Conservation (phyloP, 1,140 invertebrate species). For the Sarcophaga peregrina region DNA sequence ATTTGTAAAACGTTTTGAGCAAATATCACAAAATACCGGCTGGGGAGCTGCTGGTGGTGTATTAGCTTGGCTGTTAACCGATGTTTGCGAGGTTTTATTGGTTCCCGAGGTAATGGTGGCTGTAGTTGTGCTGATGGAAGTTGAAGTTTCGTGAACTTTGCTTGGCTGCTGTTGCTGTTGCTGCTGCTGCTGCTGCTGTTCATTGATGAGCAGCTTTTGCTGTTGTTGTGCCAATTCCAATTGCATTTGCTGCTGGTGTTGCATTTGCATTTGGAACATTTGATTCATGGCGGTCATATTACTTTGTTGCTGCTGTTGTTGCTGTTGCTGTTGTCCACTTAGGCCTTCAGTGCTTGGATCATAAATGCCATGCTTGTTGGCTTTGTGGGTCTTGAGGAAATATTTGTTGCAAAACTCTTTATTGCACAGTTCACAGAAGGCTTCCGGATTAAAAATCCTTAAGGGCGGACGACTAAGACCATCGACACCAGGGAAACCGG, state of each 20-base stretch:
- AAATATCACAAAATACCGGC: slow-evolving; percentile 68
- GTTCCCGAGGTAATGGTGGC: slow-evolving; percentile 37
- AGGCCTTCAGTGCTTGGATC: slow-evolving; percentile 66
- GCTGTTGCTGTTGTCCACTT: neutral
- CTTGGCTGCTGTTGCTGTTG: neutral
- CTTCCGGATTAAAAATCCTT: slow-evolving; percentile 93
- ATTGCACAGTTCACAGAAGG: slow-evolving; percentile 96
- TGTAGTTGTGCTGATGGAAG: slow-evolving; percentile 41
- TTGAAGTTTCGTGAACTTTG: slow-evolving; percentile 41
- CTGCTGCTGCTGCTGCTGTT: slow-evolving; percentile 34
- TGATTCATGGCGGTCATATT: slow-evolving; percentile 53
- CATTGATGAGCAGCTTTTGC: slow-evolving; percentile 32
- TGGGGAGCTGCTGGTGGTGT: slow-evolving; percentile 53
- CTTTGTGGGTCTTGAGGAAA: slow-evolving; percentile 97
- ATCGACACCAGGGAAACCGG: slow-evolving; percentile 63
- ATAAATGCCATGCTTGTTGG: slow-evolving; percentile 93
- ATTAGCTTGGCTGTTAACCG: slow-evolving; percentile 39
- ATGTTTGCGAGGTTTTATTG: neutral
- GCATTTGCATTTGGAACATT: slow-evolving; percentile 51
- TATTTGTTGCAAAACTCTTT: slow-evolving; percentile 99
- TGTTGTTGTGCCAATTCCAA: slow-evolving; percentile 26
- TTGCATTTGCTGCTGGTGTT: slow-evolving; percentile 47
- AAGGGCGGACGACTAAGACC: slow-evolving; percentile 74
- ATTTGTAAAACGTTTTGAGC: slow-evolving; percentile 69
- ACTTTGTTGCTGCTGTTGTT: neutral